A percentile compares a stretch with the other conserved stretches of the same genome.
Conservation (phyloP, 2,888 invertebrate species). For the Cephus rjabovi region DNA sequence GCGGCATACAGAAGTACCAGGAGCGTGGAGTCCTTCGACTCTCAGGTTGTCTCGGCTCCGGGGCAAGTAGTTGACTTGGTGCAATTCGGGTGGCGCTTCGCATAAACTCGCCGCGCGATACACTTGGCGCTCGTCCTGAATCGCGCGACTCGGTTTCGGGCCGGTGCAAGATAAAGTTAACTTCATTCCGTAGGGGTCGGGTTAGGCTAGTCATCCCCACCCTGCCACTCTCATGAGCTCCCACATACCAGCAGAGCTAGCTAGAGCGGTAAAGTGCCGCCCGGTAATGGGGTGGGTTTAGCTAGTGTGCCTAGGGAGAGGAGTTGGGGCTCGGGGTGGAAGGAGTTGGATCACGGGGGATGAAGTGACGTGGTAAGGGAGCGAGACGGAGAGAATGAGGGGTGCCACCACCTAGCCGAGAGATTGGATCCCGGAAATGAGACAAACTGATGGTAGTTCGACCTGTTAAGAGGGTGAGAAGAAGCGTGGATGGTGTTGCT, state of each 20-base stretch:
- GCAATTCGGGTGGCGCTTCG: slow-evolving; percentile 26
- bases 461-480: slow-evolving; percentile 28
- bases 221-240: background rate
- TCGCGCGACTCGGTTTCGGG: slow-evolving; percentile 30
- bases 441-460: slow-evolving; percentile 59
- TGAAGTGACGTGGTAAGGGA: slow-evolving; percentile 24
- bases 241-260: background rate
- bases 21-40: slow-evolving; percentile 16
- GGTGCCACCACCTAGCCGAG: slow-evolving; percentile 48
- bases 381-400: slow-evolving; percentile 23
- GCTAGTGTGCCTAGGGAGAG: slow-evolving; percentile 18
- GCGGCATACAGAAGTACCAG: background rate
- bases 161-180: slow-evolving; percentile 47
- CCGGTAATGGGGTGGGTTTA: slow-evolving; percentile 25
- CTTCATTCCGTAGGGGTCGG: slow-evolving; percentile 28
- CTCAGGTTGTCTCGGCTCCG: slow-evolving; percentile 24
- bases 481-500: background rate
- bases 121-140: slow-evolving; percentile 52
- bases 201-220: slow-evolving; percentile 6
- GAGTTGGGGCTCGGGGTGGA: slow-evolving; percentile 18
- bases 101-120: slow-evolving; percentile 53
- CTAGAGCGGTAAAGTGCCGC: slow-evolving; percentile 35
- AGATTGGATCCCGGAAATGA: slow-evolving; percentile 65
- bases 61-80: background rate
- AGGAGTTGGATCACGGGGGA: slow-evolving; percentile 11